A percentile compares a stretch with the other conserved stretches of the same genome.
Evolutionary conservation across 2,113 vertebrate genomes (phyloP).

Genomic region (Aegotheles bennettii): DNA sequence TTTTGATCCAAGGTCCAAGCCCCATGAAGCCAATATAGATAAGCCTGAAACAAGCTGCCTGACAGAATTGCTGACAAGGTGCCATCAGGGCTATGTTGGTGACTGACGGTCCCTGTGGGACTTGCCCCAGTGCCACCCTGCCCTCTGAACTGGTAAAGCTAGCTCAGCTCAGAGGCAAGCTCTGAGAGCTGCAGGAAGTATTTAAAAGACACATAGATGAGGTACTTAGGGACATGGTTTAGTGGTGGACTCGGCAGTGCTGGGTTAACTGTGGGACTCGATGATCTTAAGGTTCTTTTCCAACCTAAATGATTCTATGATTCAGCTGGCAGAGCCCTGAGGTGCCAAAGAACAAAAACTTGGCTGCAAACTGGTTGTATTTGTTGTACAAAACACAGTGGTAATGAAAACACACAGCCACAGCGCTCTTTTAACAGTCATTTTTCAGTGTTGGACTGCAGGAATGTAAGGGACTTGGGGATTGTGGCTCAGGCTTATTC

Average conservation of each 20-base stretch:
- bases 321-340: not conserved
- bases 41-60: not conserved
- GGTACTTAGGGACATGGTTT: not conserved
- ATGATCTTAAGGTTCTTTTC: not conserved
- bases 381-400: not conserved
- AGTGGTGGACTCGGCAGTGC: too few species aligned
- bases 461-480: not conserved
- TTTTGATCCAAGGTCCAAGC: not conserved
- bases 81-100: not conserved
- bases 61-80: not conserved
- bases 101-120: rapidly evolving
- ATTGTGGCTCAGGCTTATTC: not conserved
- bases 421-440: rapidly evolving
- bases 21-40: not conserved
- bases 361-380: not conserved
- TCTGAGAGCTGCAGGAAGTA: rapidly evolving
- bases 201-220: not conserved
- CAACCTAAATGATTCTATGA: not conserved
- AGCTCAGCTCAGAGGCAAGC: not conserved
- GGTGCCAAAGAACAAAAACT: rapidly evolving
- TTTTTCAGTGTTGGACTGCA: not conserved
- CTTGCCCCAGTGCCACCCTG: not conserved
- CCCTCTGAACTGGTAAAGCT: not conserved
- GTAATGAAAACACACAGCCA: not conserved
- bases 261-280: not conserved